phyloP scores from a whole-genome alignment of 2,797 vertebrate genomes.

The Darevskia nairensis region DNA sequence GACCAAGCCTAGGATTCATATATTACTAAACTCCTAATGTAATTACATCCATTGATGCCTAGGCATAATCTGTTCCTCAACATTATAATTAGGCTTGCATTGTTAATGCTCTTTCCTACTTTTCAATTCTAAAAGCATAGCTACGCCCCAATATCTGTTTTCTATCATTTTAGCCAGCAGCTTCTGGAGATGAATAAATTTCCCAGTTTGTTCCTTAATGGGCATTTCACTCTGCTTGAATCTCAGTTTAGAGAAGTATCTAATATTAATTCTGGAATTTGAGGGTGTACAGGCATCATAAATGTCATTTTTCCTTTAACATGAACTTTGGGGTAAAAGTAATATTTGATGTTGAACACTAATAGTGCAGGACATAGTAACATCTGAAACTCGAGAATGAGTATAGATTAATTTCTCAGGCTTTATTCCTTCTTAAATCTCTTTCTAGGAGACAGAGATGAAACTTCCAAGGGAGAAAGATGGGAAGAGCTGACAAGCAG shows the following conservation, averaged over 20 bases:
- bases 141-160: background rate
- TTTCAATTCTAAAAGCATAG: background rate
- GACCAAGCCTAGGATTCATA: background rate
- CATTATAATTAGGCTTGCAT: background rate
- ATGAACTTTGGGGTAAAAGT: background rate
- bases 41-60: background rate
- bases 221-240: background rate
- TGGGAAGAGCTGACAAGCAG: slow-evolving; percentile 1
- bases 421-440: background rate
- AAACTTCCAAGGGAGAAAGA: background rate
- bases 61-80: background rate
- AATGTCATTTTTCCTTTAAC: background rate
- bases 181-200: background rate
- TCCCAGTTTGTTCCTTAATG: background rate
- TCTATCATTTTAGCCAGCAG: background rate
- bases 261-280: no score
- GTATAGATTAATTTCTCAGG: slow-evolving; percentile 2
- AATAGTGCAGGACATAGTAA: background rate
- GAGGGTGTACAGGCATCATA: no score
- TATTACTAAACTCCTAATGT: background rate
- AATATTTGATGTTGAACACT: background rate
- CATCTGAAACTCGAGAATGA: background rate
- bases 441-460: background rate
- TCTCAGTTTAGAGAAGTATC: no score
- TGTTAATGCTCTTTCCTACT: background rate